A percentile compares a stretch with the other conserved stretches of the same genome.
Evolutionary conservation across 2,113 vertebrate genomes (phyloP).

Genomic region (Pseudorectes ferrugineus): DNA sequence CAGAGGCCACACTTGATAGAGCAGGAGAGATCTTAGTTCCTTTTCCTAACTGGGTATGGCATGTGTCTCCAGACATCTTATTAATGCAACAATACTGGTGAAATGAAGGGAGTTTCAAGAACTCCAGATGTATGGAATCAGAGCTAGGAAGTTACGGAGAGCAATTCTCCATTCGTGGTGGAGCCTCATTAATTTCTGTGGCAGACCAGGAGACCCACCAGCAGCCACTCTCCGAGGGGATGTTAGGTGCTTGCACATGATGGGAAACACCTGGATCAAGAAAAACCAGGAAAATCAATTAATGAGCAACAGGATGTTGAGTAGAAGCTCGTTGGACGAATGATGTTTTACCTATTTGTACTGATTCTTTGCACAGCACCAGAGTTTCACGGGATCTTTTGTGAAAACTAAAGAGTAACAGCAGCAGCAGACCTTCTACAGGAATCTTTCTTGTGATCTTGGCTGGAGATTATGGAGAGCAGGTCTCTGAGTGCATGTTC

Average conservation of each 20-base stretch:
- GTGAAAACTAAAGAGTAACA: neutral
- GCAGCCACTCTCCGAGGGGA: accelerated
- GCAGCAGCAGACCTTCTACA: neutral
- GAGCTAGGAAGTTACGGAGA: neutral
- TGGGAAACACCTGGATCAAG: neutral
- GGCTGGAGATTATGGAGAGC: neutral
- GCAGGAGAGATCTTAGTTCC: conserved; percentile 60
- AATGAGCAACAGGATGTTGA: neutral
- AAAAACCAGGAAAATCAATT: neutral
- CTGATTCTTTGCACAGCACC: neutral
- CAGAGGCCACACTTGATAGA: conserved; percentile 46
- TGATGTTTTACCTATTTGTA: accelerated
- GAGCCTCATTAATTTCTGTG: neutral
- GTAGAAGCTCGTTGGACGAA: accelerated
- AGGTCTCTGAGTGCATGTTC: accelerated
- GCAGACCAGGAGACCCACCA: neutral
- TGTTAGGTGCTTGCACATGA: accelerated
- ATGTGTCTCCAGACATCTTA: conserved; percentile 24
- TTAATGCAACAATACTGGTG: neutral
- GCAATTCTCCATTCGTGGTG: neutral
- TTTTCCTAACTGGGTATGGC: neutral
- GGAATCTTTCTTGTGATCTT: neutral
- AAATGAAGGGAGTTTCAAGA: neutral
- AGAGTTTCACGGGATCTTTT: neutral
- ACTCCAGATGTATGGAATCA: neutral